Base-by-base conservation (phyloP, 2,797 vertebrate species). In the Pelochelys cantorii region DNA sequence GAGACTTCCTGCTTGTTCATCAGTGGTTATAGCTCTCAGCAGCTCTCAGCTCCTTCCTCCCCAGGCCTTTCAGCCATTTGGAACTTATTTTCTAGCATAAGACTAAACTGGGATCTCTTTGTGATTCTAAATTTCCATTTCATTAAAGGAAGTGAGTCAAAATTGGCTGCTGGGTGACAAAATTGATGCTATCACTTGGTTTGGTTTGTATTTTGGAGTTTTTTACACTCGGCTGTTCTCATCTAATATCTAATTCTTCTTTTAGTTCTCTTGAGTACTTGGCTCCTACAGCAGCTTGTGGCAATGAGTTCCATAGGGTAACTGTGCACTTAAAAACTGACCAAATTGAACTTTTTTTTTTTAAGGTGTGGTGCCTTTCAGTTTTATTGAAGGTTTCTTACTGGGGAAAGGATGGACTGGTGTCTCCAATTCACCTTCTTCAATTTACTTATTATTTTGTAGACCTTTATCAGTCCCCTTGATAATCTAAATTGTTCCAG, bases 1-100 rank as follows among this genome's bases (percentile, higher is more conserved):
- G 89, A 81, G 88, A 85, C 89, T 79, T 97, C 60, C 85, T 85
- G 94, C 90, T 95, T 93, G 86, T 91, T 88, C 95, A 86, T 97
- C 95, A 90, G 25, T 91, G 84, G 54, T 78, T 83, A 95, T 95
- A 94, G 93, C 57, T 84, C 94, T 97, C 92, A 94, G 94, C 95
- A 97, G 91, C 92, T 95, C 85, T 86, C 90, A 3, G 0, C 83
- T 94, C 82, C 74, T 89, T 94, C 80, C 87, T 97, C 91, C 93
- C n/a, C 85, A 95, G 80, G 78, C 86, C 0, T 0, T 95, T 89
- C 93, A 79, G 91, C 79, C 92, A 87, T 86, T 96, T 93, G 94
- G 91, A 94, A 94, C 89, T 97, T 93, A 84, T 95, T 97, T 97
- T 92, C 88, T 86, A 93, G 74, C 22, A 0, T 91, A 93, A 93